phyloP scores from a whole-genome alignment of 2,888 invertebrate species.

The Cepaea hortensis region DNA sequence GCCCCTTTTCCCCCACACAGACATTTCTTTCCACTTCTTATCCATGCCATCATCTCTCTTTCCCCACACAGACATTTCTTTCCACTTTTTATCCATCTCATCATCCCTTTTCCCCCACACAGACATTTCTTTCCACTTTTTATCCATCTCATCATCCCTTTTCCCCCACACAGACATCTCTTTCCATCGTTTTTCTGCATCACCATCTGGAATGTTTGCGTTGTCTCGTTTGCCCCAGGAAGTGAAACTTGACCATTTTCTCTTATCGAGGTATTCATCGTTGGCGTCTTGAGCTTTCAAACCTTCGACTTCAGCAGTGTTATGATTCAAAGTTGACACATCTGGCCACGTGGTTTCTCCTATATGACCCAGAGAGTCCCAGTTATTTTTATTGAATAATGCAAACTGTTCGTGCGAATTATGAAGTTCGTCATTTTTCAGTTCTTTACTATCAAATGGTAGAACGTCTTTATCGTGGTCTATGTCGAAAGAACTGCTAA shows the following conservation, averaged over 20 bases:
- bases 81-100: conserved; percentile 35
- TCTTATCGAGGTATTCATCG: conserved; percentile 5
- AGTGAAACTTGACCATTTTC: conserved; percentile 6
- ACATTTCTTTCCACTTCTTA: conserved; percentile 42
- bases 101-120: conserved; percentile 37
- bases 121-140: conserved; percentile 42
- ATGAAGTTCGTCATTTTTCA: neutral
- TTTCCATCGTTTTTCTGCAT: conserved; percentile 33
- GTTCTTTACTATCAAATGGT: neutral
- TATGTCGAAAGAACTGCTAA: neutral
- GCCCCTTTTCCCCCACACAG: conserved; percentile 39
- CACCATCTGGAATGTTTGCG: neutral
- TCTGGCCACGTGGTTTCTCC: neutral
- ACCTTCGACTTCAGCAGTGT: neutral
- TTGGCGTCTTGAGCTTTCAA: neutral
- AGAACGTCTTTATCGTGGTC: neutral
- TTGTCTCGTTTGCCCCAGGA: conserved; percentile 15
- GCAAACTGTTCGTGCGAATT: neutral
- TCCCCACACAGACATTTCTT: conserved; percentile 47
- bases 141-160: conserved; percentile 24
- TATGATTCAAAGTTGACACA: no score
- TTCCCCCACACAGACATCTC: conserved; percentile 42
- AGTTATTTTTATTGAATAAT: neutral
- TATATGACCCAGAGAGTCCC: neutral
- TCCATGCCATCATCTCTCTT: neutral